A percentile compares a stretch with the other conserved stretches of the same genome.
Evolutionary conservation across 1,140 invertebrate species (phyloP).

Genomic region (Ceratosolen solmsi): DNA sequence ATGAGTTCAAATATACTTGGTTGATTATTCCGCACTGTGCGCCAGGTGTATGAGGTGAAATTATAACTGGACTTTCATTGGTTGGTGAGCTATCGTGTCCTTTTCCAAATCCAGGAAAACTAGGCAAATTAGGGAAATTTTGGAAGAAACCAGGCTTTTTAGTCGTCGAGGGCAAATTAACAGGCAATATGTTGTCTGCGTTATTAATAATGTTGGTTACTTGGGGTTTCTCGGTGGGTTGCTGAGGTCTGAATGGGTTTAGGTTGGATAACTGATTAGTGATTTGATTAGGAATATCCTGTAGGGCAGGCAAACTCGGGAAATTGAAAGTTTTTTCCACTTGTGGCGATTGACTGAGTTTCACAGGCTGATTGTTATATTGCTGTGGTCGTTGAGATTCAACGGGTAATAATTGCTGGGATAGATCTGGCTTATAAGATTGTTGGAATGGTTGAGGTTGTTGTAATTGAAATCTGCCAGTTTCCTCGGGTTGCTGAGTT

Average conservation of each 20-base stretch:
- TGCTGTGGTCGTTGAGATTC: neutral
- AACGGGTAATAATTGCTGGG: neutral
- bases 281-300: slow-evolving; percentile 19
- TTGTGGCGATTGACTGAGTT: slow-evolving; percentile 29
- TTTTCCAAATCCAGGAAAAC: slow-evolving; percentile 46
- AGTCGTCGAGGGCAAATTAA: neutral
- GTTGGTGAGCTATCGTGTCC: slow-evolving; percentile 46
- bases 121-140: slow-evolving; percentile 43
- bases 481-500: neutral
- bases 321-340: slow-evolving; percentile 28
- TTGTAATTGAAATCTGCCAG: neutral
- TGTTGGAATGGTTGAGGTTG: neutral
- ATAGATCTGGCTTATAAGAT: neutral
- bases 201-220: neutral
- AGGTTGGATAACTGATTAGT: slow-evolving; percentile 3
- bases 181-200: neutral
- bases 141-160: slow-evolving; percentile 13
- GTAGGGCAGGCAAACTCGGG: neutral
- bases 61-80: slow-evolving; percentile 43
- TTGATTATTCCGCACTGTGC: slow-evolving; percentile 69
- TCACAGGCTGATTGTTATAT: slow-evolving; percentile 2
- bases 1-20: slow-evolving; percentile 57
- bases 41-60: slow-evolving; percentile 55
- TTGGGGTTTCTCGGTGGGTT: neutral
- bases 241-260: slow-evolving; percentile 14